Evolutionary conservation across 92 coral and sea anemone genomes (phyloP), one percentile per base, ranked within the genome.

Genomic region (Pocillopora grandis): DNA sequence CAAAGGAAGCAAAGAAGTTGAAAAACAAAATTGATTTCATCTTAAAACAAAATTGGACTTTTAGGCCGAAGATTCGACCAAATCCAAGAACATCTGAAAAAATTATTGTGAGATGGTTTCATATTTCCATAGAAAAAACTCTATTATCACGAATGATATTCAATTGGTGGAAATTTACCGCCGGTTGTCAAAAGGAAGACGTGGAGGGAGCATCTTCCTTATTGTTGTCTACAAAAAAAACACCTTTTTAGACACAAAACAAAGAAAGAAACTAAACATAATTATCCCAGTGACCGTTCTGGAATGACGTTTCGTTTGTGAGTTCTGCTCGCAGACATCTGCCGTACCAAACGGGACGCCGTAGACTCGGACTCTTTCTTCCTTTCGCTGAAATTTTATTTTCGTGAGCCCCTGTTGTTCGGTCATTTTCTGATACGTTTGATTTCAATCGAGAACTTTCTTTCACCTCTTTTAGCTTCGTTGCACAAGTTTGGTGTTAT

Each of bases 121-220:
- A 70, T 69, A 80, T 35, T 58, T 68, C 31, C 66, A 68, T 80
- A 58, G 52, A 69, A 68, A 19, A 67, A 69, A 80, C 42, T 23
- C 72, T 36, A 61, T 73, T 72, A 73, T 19, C 10, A 36, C 10
- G 14, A 10, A 82, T 14, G 78, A 60, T 14, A 42, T 71, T 10
- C 52, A 61, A 82, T 72, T 82, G 86, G 86, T 82, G 86, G 79
- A 82, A 72, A 82, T 59, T 61, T 59, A 37, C 55, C 59, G 72
- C 86, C 86, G 60, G 27, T 71, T n/a, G 70, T 35, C 78, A 72
- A 6, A 36, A 73, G 71, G 36, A 71, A 81, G 58, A 27, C 12
- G 37, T 48, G 15, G 23, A 7, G 2, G 49, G 18, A 49, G 16
- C 14, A 7, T 48, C 21, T 11, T 66, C 20, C 23, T 20, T 23